Percentiles rank a stretch among this genome's conserved stretches.
Evolutionary conservation across 2,113 vertebrate species (phyloP).

Genomic region (Galeopterus variegatus): DNA sequence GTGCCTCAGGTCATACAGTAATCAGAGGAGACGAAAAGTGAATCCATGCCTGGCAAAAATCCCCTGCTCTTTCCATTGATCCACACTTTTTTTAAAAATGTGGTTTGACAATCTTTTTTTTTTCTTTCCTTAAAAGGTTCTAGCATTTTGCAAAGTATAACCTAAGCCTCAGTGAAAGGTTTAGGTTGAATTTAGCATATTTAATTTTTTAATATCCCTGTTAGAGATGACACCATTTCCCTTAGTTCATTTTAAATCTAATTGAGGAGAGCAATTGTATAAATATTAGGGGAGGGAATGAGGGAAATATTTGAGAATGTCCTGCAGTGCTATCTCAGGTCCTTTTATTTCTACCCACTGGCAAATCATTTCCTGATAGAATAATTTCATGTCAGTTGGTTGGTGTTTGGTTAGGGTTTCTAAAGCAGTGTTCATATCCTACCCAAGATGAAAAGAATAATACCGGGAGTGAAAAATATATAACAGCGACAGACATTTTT

Average conservation of each 20-base stretch:
- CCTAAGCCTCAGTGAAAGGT: constrained; percentile 21
- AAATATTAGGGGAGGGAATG: constrained; percentile 36
- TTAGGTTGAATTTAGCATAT: constrained; percentile 35
- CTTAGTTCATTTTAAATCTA: constrained; percentile 75
- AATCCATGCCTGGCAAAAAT: constrained; percentile 35
- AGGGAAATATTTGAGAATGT: constrained; percentile 50
- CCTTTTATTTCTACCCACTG: constrained; percentile 36
- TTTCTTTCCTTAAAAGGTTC: neutral
- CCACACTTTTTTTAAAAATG: neutral
- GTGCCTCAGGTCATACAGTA: neutral
- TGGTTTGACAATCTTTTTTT: neutral
- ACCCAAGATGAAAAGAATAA: constrained; percentile 12
- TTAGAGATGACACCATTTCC: constrained; percentile 60
- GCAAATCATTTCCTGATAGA: constrained; percentile 41
- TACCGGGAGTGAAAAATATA: neutral
- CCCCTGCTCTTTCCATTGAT: constrained; percentile 32
- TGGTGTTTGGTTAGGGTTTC: constrained; percentile 46
- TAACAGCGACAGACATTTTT: neutral
- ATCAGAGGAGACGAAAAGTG: constrained; percentile 30
- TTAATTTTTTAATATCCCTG: constrained; percentile 24
- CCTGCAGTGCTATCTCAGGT: neutral
- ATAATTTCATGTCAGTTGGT: constrained; percentile 43
- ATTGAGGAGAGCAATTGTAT: constrained; percentile 52
- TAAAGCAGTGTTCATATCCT: neutral
- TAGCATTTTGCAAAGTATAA: constrained; percentile 33